Evolutionary conservation across 1,140 invertebrate genomes (phyloP).

Genomic region (Chironomus striatipennis): DNA sequence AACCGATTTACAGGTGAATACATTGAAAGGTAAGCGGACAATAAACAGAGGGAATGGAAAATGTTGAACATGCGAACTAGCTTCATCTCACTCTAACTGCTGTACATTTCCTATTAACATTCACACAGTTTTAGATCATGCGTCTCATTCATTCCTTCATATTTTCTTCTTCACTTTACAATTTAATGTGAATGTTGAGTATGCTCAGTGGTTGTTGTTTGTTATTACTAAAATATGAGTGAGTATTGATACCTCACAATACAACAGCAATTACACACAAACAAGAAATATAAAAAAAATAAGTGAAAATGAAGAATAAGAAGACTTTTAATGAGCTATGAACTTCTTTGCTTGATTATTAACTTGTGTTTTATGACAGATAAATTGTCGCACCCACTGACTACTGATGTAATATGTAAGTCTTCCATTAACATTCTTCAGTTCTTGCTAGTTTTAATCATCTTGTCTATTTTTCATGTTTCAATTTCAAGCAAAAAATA

Average conservation of each 20-base stretch:
- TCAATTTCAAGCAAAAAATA: neutral
- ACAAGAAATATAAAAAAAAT: no score
- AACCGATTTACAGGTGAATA: slow-evolving; percentile 22
- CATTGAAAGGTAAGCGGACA: neutral
- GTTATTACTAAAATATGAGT: neutral
- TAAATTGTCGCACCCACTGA: slow-evolving; percentile 17
- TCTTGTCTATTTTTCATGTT: neutral
- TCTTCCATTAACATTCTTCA: neutral
- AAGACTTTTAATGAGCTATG: neutral
- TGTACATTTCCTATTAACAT: neutral
- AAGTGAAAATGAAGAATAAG: neutral
- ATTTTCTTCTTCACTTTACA: neutral
- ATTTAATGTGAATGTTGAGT: neutral
- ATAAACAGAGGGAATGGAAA: slow-evolving; percentile 1
- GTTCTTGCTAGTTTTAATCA: no score
- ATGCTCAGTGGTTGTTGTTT: slow-evolving; percentile 12
- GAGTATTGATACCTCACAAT: slow-evolving; percentile 6
- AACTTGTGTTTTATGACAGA: neutral
- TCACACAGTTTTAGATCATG: neutral
- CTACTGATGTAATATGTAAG: neutral
- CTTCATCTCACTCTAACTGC: neutral
- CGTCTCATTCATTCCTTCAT: neutral
- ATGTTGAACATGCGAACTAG: neutral
- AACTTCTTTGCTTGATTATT: neutral
- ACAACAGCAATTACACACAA: neutral